A percentile compares a stretch with the other conserved stretches of the same genome.
Evolutionary conservation across 2,113 vertebrate species (phyloP).

Genomic region (Pimephales promelas): DNA sequence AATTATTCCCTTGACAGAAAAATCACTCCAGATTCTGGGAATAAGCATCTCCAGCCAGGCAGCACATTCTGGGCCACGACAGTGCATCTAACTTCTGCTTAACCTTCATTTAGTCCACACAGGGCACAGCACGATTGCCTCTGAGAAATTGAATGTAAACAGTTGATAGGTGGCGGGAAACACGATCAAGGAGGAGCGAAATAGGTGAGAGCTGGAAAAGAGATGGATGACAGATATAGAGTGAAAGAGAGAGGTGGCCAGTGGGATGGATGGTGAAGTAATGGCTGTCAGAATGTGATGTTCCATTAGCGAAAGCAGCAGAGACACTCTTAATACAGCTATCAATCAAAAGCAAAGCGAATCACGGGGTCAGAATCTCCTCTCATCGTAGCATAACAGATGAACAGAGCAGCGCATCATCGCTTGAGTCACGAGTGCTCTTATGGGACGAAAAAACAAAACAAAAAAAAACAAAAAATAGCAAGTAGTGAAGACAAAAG

Average conservation of each 20-base stretch:
- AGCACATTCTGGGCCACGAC: not conserved
- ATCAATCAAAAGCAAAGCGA: not conserved
- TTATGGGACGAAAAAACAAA: not conserved
- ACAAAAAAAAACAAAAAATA: not conserved
- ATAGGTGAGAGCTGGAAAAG: not conserved
- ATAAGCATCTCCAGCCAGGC: slow-evolving; percentile 15
- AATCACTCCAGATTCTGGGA: slow-evolving; percentile 22
- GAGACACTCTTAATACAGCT: slow-evolving; percentile 5
- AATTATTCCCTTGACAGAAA: slow-evolving; percentile 36
- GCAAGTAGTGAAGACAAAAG: not conserved
- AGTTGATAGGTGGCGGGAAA: not conserved
- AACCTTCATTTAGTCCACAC: slow-evolving; percentile 2
- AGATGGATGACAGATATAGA: not conserved
- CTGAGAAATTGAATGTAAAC: slow-evolving; percentile 7
- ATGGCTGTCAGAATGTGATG: slow-evolving; percentile 20
- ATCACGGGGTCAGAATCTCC: not conserved
- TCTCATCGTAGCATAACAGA: not conserved
- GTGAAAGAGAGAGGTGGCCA: not conserved
- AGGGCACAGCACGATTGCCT: not conserved
- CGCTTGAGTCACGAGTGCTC: not conserved
- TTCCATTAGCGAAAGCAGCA: not conserved
- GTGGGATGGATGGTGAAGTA: slow-evolving; percentile 1
- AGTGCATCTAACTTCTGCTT: slow-evolving; percentile 11
- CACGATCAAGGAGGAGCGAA: slow-evolving; percentile 4
- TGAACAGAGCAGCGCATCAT: not conserved